A percentile compares a stretch with the other conserved stretches of the same genome.
Conservation (phyloP, 2,113 vertebrate genomes). For the Ptilonorhynchus violaceus region DNA sequence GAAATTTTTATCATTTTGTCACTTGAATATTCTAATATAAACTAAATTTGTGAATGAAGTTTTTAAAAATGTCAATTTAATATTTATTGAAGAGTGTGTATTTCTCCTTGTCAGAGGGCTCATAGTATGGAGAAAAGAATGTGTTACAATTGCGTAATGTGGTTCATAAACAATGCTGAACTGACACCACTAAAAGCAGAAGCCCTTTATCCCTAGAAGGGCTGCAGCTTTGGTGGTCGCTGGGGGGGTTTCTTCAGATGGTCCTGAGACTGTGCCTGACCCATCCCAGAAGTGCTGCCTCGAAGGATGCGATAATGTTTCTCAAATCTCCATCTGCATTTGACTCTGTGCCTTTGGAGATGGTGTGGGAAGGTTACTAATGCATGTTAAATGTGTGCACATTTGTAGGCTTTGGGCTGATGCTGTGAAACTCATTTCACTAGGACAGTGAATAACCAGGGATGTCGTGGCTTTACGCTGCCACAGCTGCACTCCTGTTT, state of each 20-base stretch:
- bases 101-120: not conserved
- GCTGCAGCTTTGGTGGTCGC: not conserved
- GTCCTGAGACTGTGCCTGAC: not conserved
- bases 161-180: not conserved
- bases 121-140: not conserved
- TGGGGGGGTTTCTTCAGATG: not conserved
- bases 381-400: not conserved
- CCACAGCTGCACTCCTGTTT: not conserved
- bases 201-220: not conserved
- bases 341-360: not conserved
- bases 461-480: not conserved
- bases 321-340: not conserved
- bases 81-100: not conserved
- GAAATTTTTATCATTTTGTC: conserved; percentile 18
- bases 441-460: not conserved
- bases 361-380: not conserved
- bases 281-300: not conserved
- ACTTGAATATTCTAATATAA: conserved; percentile 14
- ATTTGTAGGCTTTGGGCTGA: not conserved
- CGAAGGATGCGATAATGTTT: fast-evolving
- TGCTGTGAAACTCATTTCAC: not conserved
- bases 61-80: not conserved
- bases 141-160: not conserved
- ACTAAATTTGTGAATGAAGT: not conserved
- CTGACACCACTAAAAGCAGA: not conserved